These are phyloP conservation scores for Grantiella picta DNA, from an alignment of 2,113 vertebrate species.

Conservation along the genomic window DNA sequence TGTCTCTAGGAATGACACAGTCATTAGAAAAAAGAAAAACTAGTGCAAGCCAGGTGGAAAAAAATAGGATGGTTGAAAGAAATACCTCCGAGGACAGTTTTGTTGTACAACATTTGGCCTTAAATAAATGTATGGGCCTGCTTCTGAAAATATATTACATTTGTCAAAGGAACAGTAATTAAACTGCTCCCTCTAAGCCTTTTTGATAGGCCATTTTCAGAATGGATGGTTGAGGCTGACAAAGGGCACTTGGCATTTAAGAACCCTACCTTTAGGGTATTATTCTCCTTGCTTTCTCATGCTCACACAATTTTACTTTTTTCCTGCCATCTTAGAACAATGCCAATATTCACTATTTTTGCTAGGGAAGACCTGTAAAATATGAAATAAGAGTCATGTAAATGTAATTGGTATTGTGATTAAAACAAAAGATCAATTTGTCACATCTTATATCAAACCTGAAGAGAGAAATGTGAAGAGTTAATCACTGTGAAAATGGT, in stretches of 20 bases:
- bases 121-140: conserved; percentile 64
- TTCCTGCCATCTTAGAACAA: not conserved
- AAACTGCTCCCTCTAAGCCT: conserved; percentile 66
- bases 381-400: not conserved
- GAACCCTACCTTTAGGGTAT: conserved; percentile 65
- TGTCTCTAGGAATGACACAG: conserved; percentile 11
- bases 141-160: conserved; percentile 69
- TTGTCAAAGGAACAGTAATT: conserved; percentile 73
- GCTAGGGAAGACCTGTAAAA: conserved; percentile 14
- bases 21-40: conserved; percentile 30
- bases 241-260: conserved; percentile 64
- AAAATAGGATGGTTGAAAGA: conserved; percentile 52
- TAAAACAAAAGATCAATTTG: not conserved
- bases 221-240: conserved; percentile 66
- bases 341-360: not conserved
- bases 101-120: conserved; percentile 61
- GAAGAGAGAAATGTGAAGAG: not conserved
- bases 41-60: not conserved
- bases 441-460: not conserved
- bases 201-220: conserved; percentile 69
- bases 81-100: conserved; percentile 65
- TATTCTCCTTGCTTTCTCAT: conserved; percentile 60
- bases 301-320: conserved; percentile 1
- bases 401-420: not conserved
- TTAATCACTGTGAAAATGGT: not conserved